These are phyloP conservation scores for Bubo scandiacus DNA, from an alignment of 2,113 vertebrate genomes.

Conservation along the genomic window DNA sequence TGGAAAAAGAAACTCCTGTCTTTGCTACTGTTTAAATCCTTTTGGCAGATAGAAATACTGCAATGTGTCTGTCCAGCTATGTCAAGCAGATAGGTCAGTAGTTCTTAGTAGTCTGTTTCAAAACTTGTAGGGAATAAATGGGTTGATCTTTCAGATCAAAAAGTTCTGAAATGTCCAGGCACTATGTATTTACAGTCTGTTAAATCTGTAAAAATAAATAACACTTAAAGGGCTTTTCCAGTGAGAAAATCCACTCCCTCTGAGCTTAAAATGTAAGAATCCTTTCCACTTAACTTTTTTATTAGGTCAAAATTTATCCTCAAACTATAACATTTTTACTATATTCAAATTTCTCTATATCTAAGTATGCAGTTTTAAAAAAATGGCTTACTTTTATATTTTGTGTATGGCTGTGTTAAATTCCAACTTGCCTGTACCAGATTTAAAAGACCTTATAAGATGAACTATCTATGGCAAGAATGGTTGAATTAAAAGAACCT, in stretches of 20 bases:
- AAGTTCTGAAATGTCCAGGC: neutral
- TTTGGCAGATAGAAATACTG: neutral
- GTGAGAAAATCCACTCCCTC: neutral
- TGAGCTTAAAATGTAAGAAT: neutral
- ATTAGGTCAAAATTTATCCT: neutral
- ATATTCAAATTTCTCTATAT: neutral
- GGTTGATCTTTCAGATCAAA: neutral
- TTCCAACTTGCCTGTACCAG: neutral
- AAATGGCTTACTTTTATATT: neutral
- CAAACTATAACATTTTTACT: neutral
- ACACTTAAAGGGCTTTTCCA: neutral
- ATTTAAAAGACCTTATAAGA: neutral
- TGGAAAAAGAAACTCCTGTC: neutral
- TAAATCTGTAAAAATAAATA: neutral
- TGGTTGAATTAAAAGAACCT: neutral
- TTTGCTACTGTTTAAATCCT: neutral
- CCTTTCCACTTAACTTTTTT: neutral
- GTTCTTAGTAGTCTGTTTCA: neutral
- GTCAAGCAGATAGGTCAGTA: neutral
- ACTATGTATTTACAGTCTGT: neutral
- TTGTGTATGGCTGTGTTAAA: neutral
- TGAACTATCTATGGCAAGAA: neutral
- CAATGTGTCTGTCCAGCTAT: neutral
- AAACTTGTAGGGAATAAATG: neutral
- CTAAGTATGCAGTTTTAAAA: neutral